Evolutionary conservation across 1,140 invertebrate species (phyloP), one percentile per base, ranked within the genome.

Genomic region (Metopolophium dirhodum): DNA sequence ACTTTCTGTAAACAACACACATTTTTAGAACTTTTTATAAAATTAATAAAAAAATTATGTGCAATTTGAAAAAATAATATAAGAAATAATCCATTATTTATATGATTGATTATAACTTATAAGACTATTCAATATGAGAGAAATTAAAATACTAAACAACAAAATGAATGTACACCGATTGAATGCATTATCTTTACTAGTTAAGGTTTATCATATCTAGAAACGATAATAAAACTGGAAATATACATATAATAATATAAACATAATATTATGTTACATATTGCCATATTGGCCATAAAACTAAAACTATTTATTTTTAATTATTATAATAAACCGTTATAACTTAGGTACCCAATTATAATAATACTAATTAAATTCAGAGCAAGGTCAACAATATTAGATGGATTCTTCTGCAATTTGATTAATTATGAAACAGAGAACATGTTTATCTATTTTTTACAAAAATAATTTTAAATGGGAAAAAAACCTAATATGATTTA

Each of bases 1-100:
- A 86, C 91, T 85, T 93, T 93, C 91, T 93, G 91, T 51, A 85
- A 30, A 45, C 91, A 93, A 93, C 91, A 93, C 41, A 86, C 91
- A 93, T 93, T 68, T 92, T 83, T 30, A 11, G 4, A 18, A 45
- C 1, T 90, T 68, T 77, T 57, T 54, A 20, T 7, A 54, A 77
- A 20, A n/a, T 91, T 1, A 45, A 90, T 77, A 49, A 87, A 87
- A 87, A 87, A 20, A 86, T 26, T 85, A 23, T 23, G 41, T 41
- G 1, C 22, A 41, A 30, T 41, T 85, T 85, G 37, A 23, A 85
- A 77, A 77, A 77, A n/a, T 77, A 35, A 77, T 68, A 14, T n/a
- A 61, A 30, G 30, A 18, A 68, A 68, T 68, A n/a, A n/a, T 14
- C 61, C 30, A 68, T 30, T n/a, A n/a, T 68, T n/a, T 68, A 6